phyloP scores from a whole-genome alignment of 2,888 invertebrate species.

The Odontomyia ornata region DNA sequence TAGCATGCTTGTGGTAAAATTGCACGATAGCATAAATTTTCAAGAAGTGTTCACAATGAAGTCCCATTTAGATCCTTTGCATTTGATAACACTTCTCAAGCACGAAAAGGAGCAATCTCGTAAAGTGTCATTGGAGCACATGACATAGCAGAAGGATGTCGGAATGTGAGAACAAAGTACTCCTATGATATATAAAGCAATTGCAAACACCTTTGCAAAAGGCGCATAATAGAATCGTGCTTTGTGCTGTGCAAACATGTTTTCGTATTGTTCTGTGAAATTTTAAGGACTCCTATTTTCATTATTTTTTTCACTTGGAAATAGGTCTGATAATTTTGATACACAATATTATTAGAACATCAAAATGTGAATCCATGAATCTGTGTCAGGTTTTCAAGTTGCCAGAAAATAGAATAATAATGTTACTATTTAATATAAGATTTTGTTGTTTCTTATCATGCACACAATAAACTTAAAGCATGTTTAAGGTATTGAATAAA shows the following conservation, averaged over 20 bases:
- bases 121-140: conserved; percentile 25
- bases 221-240: not conserved
- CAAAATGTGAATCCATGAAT: no score
- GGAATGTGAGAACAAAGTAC: not conserved
- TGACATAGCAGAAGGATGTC: not conserved
- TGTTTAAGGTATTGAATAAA: no score
- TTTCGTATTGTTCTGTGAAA: not conserved
- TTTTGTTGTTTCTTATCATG: no score
- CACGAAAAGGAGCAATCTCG: conserved; percentile 14
- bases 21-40: conserved; percentile 27
- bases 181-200: not conserved
- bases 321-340: no score
- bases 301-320: no score
- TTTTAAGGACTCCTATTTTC: not conserved
- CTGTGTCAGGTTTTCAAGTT: no score
- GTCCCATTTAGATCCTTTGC: conserved; percentile 34
- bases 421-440: no score
- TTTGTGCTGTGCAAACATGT: not conserved
- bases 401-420: no score
- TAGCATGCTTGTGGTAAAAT: not conserved
- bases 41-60: conserved; percentile 22
- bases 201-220: not conserved
- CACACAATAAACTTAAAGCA: no score
- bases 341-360: no score
- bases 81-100: conserved; percentile 34